Base-by-base conservation (phyloP, 2,888 invertebrate genomes). In the Sycophila texana region DNA sequence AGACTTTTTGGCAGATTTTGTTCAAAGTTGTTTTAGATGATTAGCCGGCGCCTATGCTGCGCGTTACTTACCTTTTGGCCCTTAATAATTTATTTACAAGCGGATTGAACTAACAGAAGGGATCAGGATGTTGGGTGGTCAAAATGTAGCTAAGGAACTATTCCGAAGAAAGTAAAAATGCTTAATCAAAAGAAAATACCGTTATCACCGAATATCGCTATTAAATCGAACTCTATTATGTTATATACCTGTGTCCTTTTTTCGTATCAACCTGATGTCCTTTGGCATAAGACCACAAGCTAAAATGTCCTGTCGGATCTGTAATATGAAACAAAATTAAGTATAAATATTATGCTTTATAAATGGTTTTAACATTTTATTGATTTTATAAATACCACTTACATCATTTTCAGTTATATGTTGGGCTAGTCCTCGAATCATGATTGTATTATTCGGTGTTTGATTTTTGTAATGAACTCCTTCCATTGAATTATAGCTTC, bases 241-340 rank as follows among this genome's bases (percentile, higher is more conserved):
- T 30, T 88, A 89, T 91, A 92, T 94, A 96, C 96, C 96, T 93
- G 96, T 95, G 89, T 95, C 95, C 92, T 95, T 95, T 91, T 95
- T 95, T 85, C 96, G 92, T 88, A 97, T 96, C 58, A 97, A 92
- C 63, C 97, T 93, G 86, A 97, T 95, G 88, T 96, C 96, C 89
- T 94, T 94, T 2, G 96, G 94, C 91, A 94, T 93, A 83, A 96
- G 92, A 82, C 95, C 94, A 89, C 94, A 94, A 86, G 94, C 93
- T 85, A 95, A 92, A 85, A 96, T 93, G 87, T 95, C 95, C 88
- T 94, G 94, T 85, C 95, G 93, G 85, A 97, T 95, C 95, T 96
- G 91, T 80, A 72, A 80, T 63, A 4, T 47, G 53, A 16, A 49
- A 60, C 16, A 26, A 7, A 30, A n/a, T 7, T 5, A 26, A 63